phyloP scores from a whole-genome alignment of 1,140 invertebrate species.

The Drosophila prosaltans region DNA sequence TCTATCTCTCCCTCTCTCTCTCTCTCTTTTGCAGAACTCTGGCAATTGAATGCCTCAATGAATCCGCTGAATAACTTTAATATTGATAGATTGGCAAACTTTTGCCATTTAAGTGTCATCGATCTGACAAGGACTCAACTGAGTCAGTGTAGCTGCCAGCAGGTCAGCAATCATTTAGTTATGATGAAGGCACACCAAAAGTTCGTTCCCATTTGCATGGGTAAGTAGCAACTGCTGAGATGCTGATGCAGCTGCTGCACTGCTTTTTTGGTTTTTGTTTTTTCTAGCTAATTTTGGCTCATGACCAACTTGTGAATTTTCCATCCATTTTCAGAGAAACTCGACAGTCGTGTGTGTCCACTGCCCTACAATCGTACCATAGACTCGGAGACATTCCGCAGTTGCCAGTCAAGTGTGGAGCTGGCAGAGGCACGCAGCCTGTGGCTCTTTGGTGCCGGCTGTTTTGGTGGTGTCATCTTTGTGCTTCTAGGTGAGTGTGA shows the following conservation, averaged over 20 bases:
- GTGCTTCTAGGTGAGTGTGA: constrained; percentile 54
- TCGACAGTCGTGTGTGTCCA: constrained; percentile 64
- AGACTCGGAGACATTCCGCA: constrained; percentile 63
- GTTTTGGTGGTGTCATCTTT: constrained; percentile 56
- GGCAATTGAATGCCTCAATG: constrained; percentile 76
- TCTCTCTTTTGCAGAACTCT: constrained; percentile 53
- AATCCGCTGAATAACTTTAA: constrained; percentile 68
- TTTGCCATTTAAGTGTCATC: constrained; percentile 75
- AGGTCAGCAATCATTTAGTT: constrained; percentile 69
- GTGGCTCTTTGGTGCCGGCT: constrained; percentile 65
- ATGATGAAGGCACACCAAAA: constrained; percentile 55
- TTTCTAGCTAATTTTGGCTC: constrained; percentile 62
- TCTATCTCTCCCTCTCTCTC: neutral
- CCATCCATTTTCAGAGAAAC: constrained; percentile 53
- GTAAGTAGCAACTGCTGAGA: constrained; percentile 51
- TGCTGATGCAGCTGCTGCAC: constrained; percentile 41
- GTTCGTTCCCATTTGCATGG: constrained; percentile 74
- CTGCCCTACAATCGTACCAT: constrained; percentile 77
- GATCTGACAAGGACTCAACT: constrained; percentile 71
- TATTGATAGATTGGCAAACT: constrained; percentile 61
- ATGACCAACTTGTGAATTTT: constrained; percentile 51
- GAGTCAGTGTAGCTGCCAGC: constrained; percentile 67
- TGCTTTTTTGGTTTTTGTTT: neutral
- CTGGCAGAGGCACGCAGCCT: constrained; percentile 48
- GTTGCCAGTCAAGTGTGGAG: constrained; percentile 54